A percentile compares a stretch with the other conserved stretches of the same genome.
These are phyloP conservation scores for Epistrophe eligans DNA, from an alignment of 2,888 invertebrate species.

Conservation along the genomic window DNA sequence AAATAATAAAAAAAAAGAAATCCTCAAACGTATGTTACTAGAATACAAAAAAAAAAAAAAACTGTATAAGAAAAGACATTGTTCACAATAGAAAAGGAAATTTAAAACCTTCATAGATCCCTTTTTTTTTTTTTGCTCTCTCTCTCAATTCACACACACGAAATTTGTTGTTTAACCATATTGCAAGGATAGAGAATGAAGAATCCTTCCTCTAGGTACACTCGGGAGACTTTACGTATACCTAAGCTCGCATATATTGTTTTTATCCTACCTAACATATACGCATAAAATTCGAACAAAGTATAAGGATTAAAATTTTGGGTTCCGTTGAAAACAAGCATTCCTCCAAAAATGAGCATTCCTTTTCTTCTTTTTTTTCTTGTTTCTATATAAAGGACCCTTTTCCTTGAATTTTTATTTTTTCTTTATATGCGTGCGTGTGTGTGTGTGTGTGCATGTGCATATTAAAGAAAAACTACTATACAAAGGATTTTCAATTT, in stretches of 20 bases:
- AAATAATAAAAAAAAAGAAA: slow-evolving; percentile 30
- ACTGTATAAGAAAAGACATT: slow-evolving; percentile 26
- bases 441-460: not conserved
- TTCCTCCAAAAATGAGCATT: slow-evolving; percentile 71
- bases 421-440: not conserved
- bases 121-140: slow-evolving; percentile 14
- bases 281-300: slow-evolving; percentile 32
- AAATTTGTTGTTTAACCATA: slow-evolving; percentile 63
- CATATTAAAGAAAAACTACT: slow-evolving; percentile 38
- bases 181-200: slow-evolving; percentile 56
- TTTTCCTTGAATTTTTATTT: slow-evolving; percentile 57
- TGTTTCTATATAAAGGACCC: slow-evolving; percentile 66
- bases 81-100: slow-evolving; percentile 71
- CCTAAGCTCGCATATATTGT: not conserved
- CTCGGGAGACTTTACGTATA: not conserved
- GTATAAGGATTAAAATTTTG: slow-evolving; percentile 68
- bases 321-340: slow-evolving; percentile 63
- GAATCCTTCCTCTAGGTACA: slow-evolving; percentile 24
- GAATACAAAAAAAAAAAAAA: not conserved
- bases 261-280: not conserved
- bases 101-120: slow-evolving; percentile 67
- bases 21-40: slow-evolving; percentile 35
- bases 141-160: slow-evolving; percentile 58
- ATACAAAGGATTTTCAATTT: slow-evolving; percentile 70
- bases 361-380: slow-evolving; percentile 47